phyloP scores from a whole-genome alignment of 2,888 invertebrate genomes.

The Alentia gelatinosa region DNA sequence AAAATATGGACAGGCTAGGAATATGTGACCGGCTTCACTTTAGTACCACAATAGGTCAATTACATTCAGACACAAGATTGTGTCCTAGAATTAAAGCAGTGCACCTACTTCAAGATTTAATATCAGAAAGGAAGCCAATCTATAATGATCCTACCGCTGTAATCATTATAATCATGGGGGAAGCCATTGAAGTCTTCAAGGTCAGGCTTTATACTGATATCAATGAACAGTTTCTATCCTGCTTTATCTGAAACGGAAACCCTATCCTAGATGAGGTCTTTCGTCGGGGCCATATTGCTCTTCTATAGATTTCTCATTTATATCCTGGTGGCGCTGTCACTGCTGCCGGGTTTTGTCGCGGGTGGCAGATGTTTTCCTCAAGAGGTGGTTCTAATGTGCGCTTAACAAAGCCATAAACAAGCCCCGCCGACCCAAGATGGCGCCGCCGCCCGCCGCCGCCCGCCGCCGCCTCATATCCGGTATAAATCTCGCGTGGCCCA shows the following conservation, averaged over 20 bases:
- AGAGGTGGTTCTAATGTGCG: conserved; percentile 41
- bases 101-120: no score
- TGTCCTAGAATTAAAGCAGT: no score
- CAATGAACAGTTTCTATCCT: background rate
- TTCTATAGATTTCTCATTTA: background rate
- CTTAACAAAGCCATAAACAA: conserved; percentile 42
- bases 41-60: no score
- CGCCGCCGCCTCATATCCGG: conserved; percentile 29
- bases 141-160: no score
- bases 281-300: background rate
- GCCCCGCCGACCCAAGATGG: background rate
- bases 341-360: conserved; percentile 5
- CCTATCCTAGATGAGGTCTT: background rate
- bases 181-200: no score
- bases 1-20: no score
- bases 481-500: conserved; percentile 36
- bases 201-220: background rate
- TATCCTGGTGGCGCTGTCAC: conserved; percentile 8
- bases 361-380: conserved; percentile 19
- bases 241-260: background rate
- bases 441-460: no score
- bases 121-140: no score
- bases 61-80: no score
- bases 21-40: no score
- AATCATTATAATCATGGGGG: no score